Percentiles rank a stretch among this genome's conserved stretches.
phyloP scores from a whole-genome alignment of 2,113 vertebrate species.

The Melanocharis versteri region DNA sequence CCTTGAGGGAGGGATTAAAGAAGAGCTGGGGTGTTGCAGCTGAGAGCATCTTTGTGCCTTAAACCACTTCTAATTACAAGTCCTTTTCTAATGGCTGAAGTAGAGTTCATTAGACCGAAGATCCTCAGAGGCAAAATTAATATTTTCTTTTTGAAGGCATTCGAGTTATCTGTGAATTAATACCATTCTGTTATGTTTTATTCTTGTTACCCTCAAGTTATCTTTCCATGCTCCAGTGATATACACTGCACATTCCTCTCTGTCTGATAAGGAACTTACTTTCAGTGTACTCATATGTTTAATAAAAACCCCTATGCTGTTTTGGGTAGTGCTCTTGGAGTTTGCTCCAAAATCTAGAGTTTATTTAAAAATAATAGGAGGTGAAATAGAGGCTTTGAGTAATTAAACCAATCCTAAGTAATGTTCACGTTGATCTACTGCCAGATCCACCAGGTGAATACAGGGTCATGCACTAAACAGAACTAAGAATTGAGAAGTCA shows the following conservation, averaged over 20 bases:
- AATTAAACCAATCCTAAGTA: neutral
- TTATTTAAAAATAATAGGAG: neutral
- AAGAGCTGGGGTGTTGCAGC: neutral
- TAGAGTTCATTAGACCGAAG: neutral
- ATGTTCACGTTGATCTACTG: neutral
- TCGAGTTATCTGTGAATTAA: neutral
- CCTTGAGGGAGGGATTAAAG: neutral
- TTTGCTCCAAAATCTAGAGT: neutral
- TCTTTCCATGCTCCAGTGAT: neutral
- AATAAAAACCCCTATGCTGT: neutral
- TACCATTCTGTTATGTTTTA: neutral
- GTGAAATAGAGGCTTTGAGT: neutral
- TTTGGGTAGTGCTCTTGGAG: neutral
- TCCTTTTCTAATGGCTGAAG: neutral
- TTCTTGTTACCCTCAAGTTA: neutral
- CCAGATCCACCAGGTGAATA: neutral
- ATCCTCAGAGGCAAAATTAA: neutral
- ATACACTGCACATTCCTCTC: neutral
- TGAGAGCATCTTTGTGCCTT: neutral
- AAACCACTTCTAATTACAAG: neutral
- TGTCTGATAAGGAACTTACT: neutral
- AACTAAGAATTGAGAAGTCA: neutral
- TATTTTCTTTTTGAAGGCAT: neutral
- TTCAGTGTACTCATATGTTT: neutral
- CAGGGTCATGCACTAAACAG: neutral